phyloP scores from a whole-genome alignment of 1,140 invertebrate genomes.

The Platorchestia sp. region DNA sequence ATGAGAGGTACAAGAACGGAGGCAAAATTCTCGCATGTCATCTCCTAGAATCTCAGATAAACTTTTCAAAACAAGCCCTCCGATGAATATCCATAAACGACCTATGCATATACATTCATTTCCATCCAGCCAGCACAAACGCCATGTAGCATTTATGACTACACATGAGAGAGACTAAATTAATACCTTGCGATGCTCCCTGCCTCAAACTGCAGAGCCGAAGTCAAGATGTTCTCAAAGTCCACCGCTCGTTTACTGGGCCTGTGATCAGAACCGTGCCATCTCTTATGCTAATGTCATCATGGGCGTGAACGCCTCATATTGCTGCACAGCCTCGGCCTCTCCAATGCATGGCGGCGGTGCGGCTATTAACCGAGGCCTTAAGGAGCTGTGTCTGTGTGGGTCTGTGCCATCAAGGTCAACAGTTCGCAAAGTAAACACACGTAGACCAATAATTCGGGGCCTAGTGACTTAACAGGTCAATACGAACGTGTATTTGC shows the following conservation, averaged over 20 bases:
- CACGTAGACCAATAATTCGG: neutral
- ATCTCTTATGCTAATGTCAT: neutral
- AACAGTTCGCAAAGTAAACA: neutral
- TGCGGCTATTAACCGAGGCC: neutral
- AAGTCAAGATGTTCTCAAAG: neutral
- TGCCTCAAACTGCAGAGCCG: neutral
- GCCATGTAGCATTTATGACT: neutral
- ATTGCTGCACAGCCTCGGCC: neutral
- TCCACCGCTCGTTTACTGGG: neutral
- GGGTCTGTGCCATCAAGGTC: neutral
- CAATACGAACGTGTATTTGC: neutral
- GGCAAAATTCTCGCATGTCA: neutral
- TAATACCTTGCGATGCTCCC: neutral
- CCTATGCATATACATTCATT: neutral
- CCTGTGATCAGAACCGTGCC: neutral
- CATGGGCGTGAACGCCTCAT: neutral
- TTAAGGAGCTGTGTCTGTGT: neutral
- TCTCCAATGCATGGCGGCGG: neutral
- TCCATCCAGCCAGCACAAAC: neutral
- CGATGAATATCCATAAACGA: neutral
- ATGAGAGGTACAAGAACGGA: neutral
- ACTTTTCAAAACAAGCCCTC: neutral
- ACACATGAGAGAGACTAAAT: neutral
- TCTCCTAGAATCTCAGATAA: neutral
- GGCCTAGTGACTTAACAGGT: neutral